Conservation (phyloP, 2,113 vertebrate genomes). For the Empidonax alnorum region DNA sequence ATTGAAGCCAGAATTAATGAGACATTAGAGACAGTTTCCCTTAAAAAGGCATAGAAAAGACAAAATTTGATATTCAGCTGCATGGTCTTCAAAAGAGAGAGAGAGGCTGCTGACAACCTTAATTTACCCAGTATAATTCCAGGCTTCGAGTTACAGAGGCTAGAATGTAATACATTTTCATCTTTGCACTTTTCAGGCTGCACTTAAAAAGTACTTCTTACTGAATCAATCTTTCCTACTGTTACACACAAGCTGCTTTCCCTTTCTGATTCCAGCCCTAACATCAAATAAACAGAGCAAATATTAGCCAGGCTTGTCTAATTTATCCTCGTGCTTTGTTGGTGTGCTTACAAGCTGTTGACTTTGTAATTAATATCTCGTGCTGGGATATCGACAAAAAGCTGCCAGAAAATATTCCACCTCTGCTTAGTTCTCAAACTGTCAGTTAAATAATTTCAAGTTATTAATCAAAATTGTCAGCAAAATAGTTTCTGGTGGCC, state of each 20-base stretch:
- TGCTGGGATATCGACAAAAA: not conserved
- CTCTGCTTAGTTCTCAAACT: not conserved
- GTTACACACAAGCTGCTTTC: not conserved
- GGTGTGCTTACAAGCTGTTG: not conserved
- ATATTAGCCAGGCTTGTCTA: not conserved
- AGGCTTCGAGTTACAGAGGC: not conserved
- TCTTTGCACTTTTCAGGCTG: not conserved
- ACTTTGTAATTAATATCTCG: not conserved
- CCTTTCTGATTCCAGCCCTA: not conserved
- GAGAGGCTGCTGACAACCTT: not conserved
- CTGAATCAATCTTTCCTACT: not conserved
- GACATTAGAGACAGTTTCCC: not conserved
- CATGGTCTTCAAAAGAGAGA: not conserved
- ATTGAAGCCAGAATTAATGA: not conserved
- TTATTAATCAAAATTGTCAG: not conserved
- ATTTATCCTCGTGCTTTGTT: not conserved
- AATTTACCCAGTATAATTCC: not conserved
- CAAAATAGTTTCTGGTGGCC: not conserved
- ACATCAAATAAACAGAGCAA: slow-evolving; percentile 12
- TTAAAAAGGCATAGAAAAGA: not conserved
- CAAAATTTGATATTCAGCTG: not conserved
- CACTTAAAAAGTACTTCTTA: not conserved
- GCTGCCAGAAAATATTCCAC: not conserved
- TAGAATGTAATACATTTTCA: not conserved
- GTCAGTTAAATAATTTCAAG: not conserved